Base-by-base conservation (phyloP, 2,888 invertebrate genomes). In the Apeira syringaria region DNA sequence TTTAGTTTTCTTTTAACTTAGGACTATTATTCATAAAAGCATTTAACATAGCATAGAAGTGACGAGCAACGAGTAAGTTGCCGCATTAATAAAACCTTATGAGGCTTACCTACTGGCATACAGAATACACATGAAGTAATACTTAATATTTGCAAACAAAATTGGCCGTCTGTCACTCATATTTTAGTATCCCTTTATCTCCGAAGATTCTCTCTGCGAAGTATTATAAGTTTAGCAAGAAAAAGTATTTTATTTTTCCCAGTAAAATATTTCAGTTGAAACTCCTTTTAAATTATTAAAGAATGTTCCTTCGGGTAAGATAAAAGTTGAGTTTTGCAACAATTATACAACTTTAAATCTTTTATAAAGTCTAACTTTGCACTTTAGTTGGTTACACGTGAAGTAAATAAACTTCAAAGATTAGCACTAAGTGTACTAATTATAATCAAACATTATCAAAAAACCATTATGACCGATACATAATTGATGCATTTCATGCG, bases 191-290 rank as follows among this genome's bases (percentile, higher is more conserved):
- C 69, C 73, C 58, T 56, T 75, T 75, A 67, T 57, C 72, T 72
- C 73, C 61, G 56, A 69, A 74, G 72, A 62, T 70, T 72, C 70
- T 61, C 55, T 49, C 58, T 48, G 59, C 53, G 53, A 68, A 72
- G 67, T 65, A 69, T 71, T 63, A 72, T 61, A 66, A 74, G 62
- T 76, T 79, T 67, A 56, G 61, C 57, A 66, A 62, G 56, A 59
- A 56, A 57, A 60, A 56, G 52, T 53, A 52, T 61, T 65, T 67
- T 66, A 61, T 60, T 57, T 56, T 59, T 51, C 33, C 13, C 41
- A 15, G 49, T 51, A 53, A 57, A 67, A 67, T 61, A 64, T 64
- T 67, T 57, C 49, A 43, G 41, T 51, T 51, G 45, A 41, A 37
- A 48, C 43, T 57, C 51, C 53, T 56, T 64, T 59, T 54, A 58